Conservation (phyloP, 2,888 invertebrate species). For the Epirrhoe alternata region DNA sequence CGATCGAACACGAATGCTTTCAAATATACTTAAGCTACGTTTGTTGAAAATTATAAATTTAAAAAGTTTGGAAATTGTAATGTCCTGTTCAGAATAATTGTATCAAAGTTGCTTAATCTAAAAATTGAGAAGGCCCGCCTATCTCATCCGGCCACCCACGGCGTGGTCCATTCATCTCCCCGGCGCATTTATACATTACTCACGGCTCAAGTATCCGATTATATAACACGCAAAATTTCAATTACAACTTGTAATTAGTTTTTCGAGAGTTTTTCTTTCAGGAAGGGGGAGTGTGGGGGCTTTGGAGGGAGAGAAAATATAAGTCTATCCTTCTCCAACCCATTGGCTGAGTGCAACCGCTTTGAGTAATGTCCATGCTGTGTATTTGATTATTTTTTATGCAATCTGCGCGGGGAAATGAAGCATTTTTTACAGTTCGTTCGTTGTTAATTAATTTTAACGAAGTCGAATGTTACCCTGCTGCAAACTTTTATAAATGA, state of each 20-base stretch:
- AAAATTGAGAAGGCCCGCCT: constrained; percentile 68
- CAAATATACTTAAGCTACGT: constrained; percentile 38
- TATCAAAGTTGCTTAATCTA: constrained; percentile 72
- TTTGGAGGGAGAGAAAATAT: constrained; percentile 59
- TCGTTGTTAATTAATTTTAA: constrained; percentile 78
- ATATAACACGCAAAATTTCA: constrained; percentile 87
- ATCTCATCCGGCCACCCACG: constrained; percentile 65
- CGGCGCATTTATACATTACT: constrained; percentile 84
- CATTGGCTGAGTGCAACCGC: constrained; percentile 64
- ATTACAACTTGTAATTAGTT: constrained; percentile 87
- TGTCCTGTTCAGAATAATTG: constrained; percentile 64
- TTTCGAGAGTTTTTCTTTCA: constrained; percentile 86
- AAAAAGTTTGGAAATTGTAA: constrained; percentile 56
- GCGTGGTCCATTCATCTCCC: constrained; percentile 78
- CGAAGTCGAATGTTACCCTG: constrained; percentile 51
- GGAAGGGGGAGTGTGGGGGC: constrained; percentile 76
- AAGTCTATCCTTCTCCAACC: constrained; percentile 50
- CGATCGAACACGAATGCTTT: constrained; percentile 36
- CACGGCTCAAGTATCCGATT: constrained; percentile 86
- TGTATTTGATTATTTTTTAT: constrained; percentile 84
- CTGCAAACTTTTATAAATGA: constrained; percentile 16
- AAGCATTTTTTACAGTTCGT: constrained; percentile 76
- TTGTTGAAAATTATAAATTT: constrained; percentile 47
- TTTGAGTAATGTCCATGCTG: constrained; percentile 81
- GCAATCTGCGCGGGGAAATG: constrained; percentile 81